These are phyloP conservation scores for Heterocephalus glaber DNA, from an alignment of 2,113 vertebrate genomes.

Conservation along the genomic window DNA sequence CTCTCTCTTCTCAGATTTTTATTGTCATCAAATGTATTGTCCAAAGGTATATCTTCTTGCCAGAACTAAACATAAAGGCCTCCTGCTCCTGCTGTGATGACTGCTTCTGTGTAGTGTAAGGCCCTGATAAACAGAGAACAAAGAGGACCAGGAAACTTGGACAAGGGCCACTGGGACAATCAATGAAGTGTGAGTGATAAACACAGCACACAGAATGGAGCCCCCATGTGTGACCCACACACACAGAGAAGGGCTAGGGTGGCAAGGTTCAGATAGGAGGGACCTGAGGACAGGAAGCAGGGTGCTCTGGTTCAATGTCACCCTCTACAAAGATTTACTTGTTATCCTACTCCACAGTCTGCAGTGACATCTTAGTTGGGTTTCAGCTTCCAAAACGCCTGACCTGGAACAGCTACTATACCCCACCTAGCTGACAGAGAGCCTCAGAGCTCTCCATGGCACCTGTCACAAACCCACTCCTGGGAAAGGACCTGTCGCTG, in stretches of 20 bases:
- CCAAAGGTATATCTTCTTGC: not conserved
- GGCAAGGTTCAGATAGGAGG: not conserved
- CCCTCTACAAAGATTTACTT: not conserved
- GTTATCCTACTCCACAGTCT: not conserved
- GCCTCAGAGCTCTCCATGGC: not conserved
- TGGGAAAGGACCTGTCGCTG: not conserved
- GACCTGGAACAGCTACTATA: not conserved
- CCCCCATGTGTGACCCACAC: not conserved
- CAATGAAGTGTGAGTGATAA: not conserved
- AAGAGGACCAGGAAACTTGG: not conserved
- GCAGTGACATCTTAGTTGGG: not conserved
- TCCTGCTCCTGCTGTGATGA: not conserved
- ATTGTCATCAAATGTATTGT: not conserved
- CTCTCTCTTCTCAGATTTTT: not conserved
- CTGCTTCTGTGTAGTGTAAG: not conserved
- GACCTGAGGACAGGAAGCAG: not conserved
- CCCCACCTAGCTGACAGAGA: not conserved
- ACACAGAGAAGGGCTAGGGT: too few species aligned
- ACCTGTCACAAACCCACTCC: not conserved
- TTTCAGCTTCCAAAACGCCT: not conserved
- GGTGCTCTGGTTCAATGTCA: not conserved
- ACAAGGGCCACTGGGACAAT: not conserved
- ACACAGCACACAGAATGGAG: not conserved
- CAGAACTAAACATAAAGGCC: not conserved
- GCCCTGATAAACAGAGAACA: not conserved